Percentiles rank a stretch among this genome's conserved stretches.
Evolutionary conservation across 2,797 vertebrate species (phyloP).

Genomic region (Mormyrus hasselquistii): DNA sequence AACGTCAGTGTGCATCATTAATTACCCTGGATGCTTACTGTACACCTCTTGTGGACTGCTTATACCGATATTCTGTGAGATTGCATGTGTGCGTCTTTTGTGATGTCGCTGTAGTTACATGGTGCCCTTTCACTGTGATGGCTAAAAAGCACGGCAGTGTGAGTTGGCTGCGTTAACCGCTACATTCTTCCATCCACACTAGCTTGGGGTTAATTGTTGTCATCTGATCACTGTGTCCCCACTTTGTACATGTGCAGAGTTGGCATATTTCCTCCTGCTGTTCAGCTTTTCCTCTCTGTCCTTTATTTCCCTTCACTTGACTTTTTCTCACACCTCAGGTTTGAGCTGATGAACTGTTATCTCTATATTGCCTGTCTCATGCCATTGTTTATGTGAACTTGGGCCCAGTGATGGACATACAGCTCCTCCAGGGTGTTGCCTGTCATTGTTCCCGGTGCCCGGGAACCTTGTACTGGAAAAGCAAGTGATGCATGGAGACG

Average conservation of each 20-base stretch:
- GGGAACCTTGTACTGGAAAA: background rate
- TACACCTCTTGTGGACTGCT: background rate
- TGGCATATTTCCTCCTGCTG: background rate
- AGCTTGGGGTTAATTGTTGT: background rate
- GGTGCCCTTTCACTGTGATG: background rate
- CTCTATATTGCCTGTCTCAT: background rate
- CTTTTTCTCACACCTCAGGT: background rate
- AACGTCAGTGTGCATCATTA: background rate
- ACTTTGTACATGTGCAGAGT: background rate
- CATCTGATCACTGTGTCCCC: background rate
- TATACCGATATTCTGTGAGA: background rate
- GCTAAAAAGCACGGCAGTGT: background rate
- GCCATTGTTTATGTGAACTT: background rate
- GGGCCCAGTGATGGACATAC: background rate
- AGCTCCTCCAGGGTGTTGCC: background rate
- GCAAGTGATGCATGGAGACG: background rate
- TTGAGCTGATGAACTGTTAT: background rate
- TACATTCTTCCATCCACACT: background rate
- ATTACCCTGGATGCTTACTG: background rate
- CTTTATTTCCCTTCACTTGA: background rate
- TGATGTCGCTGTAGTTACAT: background rate
- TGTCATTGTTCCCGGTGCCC: background rate
- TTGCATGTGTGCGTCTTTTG: background rate
- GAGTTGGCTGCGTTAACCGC: background rate
- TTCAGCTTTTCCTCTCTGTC: background rate